A percentile compares a stretch with the other conserved stretches of the same genome.
phyloP scores from a whole-genome alignment of 2,113 vertebrate genomes.

The Aplodontia rufa region DNA sequence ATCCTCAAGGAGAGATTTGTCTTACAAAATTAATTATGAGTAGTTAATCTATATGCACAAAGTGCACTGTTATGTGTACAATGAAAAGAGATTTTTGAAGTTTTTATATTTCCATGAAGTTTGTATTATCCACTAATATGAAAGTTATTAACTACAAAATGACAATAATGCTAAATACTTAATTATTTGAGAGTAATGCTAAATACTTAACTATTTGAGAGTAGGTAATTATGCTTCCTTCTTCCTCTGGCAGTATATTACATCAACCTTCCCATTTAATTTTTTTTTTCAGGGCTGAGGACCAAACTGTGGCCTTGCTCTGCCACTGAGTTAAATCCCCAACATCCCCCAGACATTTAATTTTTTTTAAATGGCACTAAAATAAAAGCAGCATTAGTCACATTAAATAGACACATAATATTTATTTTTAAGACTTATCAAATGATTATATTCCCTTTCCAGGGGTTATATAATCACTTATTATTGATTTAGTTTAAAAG shows the following conservation, averaged over 20 bases:
- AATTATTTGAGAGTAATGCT: neutral
- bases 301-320: no score
- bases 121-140: neutral
- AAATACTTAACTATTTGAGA: neutral
- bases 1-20: neutral
- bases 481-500: neutral
- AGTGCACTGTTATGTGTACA: no score
- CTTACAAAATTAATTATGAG: neutral
- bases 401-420: neutral
- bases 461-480: neutral
- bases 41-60: neutral
- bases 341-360: no score
- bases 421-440: neutral
- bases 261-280: neutral
- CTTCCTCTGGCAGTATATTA: neutral
- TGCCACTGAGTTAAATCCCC: no score
- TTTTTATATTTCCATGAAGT: neutral
- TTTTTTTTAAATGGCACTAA: neutral
- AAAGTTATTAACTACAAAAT: neutral
- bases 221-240: neutral
- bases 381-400: neutral
- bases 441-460: neutral
- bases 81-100: neutral
- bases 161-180: neutral
- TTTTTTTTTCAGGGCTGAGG: no score